Conservation (phyloP, 1,140 invertebrate genomes). For the Sinella curviseta region DNA sequence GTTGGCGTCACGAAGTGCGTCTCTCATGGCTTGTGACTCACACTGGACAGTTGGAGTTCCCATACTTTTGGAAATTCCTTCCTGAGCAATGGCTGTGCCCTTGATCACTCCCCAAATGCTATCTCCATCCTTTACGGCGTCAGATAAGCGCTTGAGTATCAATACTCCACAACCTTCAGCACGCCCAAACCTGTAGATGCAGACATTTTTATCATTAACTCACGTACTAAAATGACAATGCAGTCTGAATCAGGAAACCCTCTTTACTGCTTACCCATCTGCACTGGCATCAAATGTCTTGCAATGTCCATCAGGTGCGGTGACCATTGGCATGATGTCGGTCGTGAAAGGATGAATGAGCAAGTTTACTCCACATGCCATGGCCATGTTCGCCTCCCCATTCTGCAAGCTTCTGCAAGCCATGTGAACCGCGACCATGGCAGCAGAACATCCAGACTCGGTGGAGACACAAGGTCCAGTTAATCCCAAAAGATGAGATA, state of each 20-base stretch:
- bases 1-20: neutral
- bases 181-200: neutral
- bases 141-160: neutral
- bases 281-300: constrained; percentile 8
- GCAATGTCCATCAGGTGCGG: constrained; percentile 1
- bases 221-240: neutral
- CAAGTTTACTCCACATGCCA: constrained; percentile 6
- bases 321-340: neutral
- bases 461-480: neutral
- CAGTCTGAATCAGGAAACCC: neutral
- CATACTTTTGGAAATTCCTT: constrained; percentile 8
- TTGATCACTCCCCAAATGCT: neutral
- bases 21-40: neutral
- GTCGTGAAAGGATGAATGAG: neutral
- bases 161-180: neutral
- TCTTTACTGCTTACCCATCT: neutral
- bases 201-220: neutral
- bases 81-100: neutral
- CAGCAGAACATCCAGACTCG: neutral
- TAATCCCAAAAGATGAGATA: constrained; percentile 3
- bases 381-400: neutral
- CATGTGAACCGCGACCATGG: constrained; percentile 9
- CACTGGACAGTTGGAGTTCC: constrained; percentile 14
- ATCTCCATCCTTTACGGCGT: neutral
- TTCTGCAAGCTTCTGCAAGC: neutral